Percentiles rank a stretch among this genome's conserved stretches.
Conservation (phyloP, 2,797 vertebrate genomes). For the Atherinosoma microstoma region DNA sequence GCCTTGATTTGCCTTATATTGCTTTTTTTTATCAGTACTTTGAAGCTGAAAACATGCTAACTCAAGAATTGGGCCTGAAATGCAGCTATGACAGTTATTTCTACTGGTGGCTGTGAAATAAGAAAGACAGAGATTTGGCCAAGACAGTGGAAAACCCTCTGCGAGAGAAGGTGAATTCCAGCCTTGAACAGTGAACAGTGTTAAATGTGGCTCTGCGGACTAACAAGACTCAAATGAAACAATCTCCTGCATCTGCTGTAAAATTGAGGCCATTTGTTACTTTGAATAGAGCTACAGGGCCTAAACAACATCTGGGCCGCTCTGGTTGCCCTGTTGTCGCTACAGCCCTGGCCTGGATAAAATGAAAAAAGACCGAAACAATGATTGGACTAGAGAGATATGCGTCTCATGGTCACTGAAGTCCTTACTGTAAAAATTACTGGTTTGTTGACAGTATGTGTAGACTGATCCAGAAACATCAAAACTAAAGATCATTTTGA, state of each 20-base stretch:
- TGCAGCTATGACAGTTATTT: neutral
- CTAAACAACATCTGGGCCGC: conserved; percentile 59
- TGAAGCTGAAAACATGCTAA: neutral
- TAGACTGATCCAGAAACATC: neutral
- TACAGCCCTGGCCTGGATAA: conserved; percentile 31
- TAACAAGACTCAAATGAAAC: conserved; percentile 56
- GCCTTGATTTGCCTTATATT: no score
- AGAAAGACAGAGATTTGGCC: neutral
- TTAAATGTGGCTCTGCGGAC: conserved; percentile 50
- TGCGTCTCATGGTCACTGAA: neutral
- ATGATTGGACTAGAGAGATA: conserved; percentile 8
- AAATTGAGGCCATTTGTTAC: conserved; percentile 68
- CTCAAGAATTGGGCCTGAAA: neutral
- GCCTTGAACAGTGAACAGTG: conserved; percentile 15
- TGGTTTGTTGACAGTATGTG: neutral
- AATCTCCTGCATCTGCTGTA: conserved; percentile 47
- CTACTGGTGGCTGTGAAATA: neutral
- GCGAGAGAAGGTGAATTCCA: conserved; percentile 35
- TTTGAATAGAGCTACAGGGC: conserved; percentile 52
- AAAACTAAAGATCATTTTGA: neutral
- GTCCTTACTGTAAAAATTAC: neutral
- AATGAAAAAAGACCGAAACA: neutral
- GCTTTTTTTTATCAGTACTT: neutral
- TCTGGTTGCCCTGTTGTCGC: conserved; percentile 32
- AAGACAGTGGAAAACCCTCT: conserved; percentile 8